Evolutionary conservation across 2,797 vertebrate genomes (phyloP), one percentile per base, ranked within the genome.

Genomic region (Labeo calbasu): DNA sequence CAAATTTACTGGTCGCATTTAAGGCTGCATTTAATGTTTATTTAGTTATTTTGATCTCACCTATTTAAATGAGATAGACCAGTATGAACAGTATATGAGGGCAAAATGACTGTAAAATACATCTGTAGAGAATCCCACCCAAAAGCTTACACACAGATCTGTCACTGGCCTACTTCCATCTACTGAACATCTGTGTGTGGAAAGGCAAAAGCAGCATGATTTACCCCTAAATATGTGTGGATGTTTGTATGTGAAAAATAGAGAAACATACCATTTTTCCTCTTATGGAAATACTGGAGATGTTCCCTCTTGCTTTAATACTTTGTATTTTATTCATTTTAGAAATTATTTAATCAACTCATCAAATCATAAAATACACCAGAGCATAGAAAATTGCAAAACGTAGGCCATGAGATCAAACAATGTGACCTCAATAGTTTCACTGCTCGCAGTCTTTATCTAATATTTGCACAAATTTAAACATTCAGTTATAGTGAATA

Each of bases 121-220:
- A 77, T 57, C 23, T 70, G 66, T 17, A 53, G 55, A 61, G 17
- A 73, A 40, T 21, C 75, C 66, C 76, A 53, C 15, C 10, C 68
- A 65, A 66, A 73, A 63, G 28, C 75, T 63, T 79, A 72, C 25
- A 55, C 61, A 86, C 46, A 79, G 57, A 79, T 79, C 40, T 57
- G 17, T n/a, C 76, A 79, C 5, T 79, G 81, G 68, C 76, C 68
- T 73, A 82, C 28, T 75, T 86, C 66, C 53, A 77, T 77, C 5
- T 36, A 32, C 79, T 79, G 23, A 79, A 78, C 80, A 85, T 85
- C 79, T 82, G 85, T 78, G 61, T 71, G 50, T 53, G 23, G 32
- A 82, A 72, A 70, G 61, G 46, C 59, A 77, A 70, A 79, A 66
- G 48, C 57, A 25, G 69, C 28, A 55, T 28, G 57, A 36, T 78